Evolutionary conservation across 2,797 vertebrate genomes (phyloP).

Genomic region (Sebastes itinus): DNA sequence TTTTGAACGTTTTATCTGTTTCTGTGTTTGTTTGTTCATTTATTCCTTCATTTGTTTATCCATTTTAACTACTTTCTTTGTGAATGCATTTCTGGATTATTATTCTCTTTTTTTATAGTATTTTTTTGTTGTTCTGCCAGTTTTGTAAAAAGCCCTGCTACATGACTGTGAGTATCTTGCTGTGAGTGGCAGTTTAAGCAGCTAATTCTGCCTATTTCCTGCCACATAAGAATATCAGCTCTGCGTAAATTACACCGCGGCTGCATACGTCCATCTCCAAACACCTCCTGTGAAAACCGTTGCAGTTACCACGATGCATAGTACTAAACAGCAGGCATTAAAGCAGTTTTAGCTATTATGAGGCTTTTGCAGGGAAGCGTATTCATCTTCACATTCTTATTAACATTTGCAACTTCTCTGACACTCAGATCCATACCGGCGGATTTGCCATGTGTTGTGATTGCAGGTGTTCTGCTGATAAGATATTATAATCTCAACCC

Average conservation of each 20-base stretch:
- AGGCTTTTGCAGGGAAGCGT: neutral
- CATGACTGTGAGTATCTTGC: constrained; percentile 10
- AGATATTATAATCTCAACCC: constrained; percentile 43
- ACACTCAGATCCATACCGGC: neutral
- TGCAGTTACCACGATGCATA: neutral
- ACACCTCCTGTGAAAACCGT: neutral
- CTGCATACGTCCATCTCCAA: constrained; percentile 6
- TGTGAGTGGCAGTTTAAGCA: constrained; percentile 42
- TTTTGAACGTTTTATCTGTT: constrained; percentile 24
- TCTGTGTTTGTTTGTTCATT: constrained; percentile 3
- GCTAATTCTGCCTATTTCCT: constrained; percentile 26
- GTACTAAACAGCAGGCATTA: neutral
- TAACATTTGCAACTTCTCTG: constrained; percentile 14
- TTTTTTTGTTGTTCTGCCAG: constrained; percentile 25
- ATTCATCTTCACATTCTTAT: constrained; percentile 12
- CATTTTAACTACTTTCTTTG: constrained; percentile 29
- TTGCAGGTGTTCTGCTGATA: constrained; percentile 50
- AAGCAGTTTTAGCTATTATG: neutral
- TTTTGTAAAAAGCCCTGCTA: constrained; percentile 10
- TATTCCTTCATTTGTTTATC: constrained; percentile 25
- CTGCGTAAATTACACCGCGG: constrained; percentile 26
- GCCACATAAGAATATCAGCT: constrained; percentile 20
- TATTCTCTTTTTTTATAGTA: constrained; percentile 25
- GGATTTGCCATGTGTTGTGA: constrained; percentile 21
- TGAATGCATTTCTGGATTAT: constrained; percentile 21